Conservation (phyloP, 2,797 vertebrate species). For the Falco columbarius region DNA sequence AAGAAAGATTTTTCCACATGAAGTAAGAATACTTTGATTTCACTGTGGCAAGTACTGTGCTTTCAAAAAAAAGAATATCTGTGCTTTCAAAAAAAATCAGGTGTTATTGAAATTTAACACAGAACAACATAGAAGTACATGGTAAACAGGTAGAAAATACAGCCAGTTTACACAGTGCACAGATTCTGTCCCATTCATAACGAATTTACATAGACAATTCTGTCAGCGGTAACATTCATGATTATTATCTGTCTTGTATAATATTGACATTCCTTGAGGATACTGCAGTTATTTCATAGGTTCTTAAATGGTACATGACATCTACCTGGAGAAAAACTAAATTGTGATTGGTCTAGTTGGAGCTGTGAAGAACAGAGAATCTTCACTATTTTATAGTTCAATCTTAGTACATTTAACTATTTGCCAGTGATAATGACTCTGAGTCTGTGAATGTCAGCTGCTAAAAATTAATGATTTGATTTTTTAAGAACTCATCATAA, state of each 20-base stretch:
- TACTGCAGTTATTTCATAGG: not conserved
- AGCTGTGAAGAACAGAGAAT: not conserved
- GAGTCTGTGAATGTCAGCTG: not conserved
- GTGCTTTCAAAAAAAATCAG: not conserved
- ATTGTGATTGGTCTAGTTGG: not conserved
- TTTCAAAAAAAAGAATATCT: not conserved
- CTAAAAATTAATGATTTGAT: not conserved
- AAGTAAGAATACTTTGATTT: not conserved
- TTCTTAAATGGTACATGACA: not conserved
- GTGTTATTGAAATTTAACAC: not conserved
- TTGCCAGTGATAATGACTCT: not conserved
- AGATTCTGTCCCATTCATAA: not conserved
- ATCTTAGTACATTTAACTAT: not conserved
- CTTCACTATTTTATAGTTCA: not conserved
- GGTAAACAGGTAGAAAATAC: not conserved
- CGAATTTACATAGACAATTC: not conserved
- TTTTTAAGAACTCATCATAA: not conserved
- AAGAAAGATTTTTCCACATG: not conserved
- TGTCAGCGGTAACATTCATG: not conserved
- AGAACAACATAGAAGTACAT: not conserved
- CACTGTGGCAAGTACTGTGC: not conserved
- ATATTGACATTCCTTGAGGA: not conserved
- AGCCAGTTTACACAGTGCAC: not conserved
- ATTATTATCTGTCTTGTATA: not conserved
- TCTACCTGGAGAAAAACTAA: not conserved